A percentile compares a stretch with the other conserved stretches of the same genome.
These are phyloP conservation scores for Piliocolobus tephrosceles DNA, from an alignment of 2,113 vertebrate genomes.

Conservation along the genomic window DNA sequence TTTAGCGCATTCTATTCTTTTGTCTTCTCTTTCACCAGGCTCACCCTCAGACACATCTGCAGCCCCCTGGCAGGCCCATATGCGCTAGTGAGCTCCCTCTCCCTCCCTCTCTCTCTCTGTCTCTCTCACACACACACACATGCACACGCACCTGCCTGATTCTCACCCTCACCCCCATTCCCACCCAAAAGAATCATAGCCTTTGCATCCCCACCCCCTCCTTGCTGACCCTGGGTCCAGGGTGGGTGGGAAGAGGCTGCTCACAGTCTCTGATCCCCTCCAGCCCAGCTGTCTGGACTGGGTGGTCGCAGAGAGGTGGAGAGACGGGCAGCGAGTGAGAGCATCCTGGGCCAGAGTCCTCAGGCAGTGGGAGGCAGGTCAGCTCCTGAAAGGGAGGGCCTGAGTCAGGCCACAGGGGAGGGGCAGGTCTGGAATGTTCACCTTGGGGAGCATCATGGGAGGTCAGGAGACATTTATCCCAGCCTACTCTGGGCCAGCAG, in stretches of 20 bases:
- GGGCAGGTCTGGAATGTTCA: not conserved
- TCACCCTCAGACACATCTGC: conserved; percentile 60
- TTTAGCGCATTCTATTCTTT: conserved; percentile 29
- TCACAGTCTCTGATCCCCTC: conserved; percentile 28
- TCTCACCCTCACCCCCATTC: not conserved
- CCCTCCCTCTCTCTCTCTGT: not conserved
- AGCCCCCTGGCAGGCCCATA: conserved; percentile 17
- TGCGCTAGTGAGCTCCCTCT: not conserved
- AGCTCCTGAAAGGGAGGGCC: not conserved
- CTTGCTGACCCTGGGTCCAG: conserved; percentile 31
- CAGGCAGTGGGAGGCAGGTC: conserved; percentile 7
- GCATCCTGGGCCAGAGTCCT: not conserved
- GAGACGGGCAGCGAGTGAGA: not conserved
- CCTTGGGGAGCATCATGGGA: not conserved
- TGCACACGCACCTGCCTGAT: not conserved
- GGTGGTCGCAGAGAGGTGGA: conserved; percentile 32
- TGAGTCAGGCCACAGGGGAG: not conserved
- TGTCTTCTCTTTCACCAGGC: conserved; percentile 57
- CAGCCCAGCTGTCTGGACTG: conserved; percentile 51
- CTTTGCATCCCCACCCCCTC: not conserved
- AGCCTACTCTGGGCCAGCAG: not conserved
- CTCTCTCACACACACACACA: not conserved
- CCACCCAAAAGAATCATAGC: not conserved
- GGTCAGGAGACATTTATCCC: not conserved
- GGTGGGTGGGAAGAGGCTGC: conserved; percentile 29